Evolutionary conservation across 2,113 vertebrate genomes (phyloP).

Genomic region (Glaucomys volans): DNA sequence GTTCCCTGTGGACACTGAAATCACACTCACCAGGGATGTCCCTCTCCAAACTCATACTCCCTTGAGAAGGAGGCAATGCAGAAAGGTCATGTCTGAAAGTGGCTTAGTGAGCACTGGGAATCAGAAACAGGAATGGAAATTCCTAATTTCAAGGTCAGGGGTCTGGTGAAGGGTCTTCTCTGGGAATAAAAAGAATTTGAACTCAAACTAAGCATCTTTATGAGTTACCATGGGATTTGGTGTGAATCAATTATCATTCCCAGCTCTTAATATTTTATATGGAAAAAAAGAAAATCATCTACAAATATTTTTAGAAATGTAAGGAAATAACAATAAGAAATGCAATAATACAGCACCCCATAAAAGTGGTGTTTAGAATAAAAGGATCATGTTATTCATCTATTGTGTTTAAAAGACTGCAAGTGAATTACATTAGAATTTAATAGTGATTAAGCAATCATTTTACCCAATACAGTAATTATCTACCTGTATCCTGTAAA

Average conservation of each 20-base stretch:
- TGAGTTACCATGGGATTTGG: background rate
- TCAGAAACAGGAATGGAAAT: background rate
- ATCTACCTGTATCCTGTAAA: background rate
- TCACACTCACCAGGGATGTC: background rate
- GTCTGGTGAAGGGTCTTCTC: background rate
- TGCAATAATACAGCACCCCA: background rate
- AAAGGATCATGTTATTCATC: background rate
- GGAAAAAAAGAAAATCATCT: background rate
- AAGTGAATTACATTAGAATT: background rate
- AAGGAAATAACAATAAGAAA: background rate
- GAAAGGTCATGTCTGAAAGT: background rate
- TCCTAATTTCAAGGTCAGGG: background rate
- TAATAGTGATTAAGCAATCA: background rate
- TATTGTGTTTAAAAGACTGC: background rate
- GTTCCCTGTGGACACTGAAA: background rate
- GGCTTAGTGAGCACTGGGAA: rapidly evolving
- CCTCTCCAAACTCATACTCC: background rate
- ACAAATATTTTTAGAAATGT: background rate
- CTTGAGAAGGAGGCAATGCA: background rate
- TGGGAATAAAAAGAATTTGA: background rate
- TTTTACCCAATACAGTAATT: background rate
- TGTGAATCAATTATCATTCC: background rate
- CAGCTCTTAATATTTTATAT: slow-evolving; percentile 28
- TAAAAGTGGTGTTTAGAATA: background rate
- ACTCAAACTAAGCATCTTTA: slow-evolving; percentile 7